Evolutionary conservation across 1,140 invertebrate genomes (phyloP).

Genomic region (Drosophila elegans): DNA sequence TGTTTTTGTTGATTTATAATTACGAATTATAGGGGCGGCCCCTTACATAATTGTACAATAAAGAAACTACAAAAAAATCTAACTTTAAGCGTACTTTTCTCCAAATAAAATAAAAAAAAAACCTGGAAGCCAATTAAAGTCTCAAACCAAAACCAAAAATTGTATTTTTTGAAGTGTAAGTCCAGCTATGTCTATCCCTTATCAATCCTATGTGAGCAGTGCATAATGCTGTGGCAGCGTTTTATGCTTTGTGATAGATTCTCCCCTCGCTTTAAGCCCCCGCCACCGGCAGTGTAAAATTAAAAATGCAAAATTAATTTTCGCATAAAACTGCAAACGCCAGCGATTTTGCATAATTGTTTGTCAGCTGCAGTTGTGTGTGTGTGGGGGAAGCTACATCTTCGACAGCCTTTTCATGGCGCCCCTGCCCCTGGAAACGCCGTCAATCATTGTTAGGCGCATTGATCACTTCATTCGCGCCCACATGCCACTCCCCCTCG

Average conservation of each 20-base stretch:
- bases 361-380: constrained; percentile 61
- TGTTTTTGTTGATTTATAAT: no score
- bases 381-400: constrained; percentile 6
- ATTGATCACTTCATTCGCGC: constrained; percentile 70
- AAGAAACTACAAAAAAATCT: no score
- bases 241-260: constrained; percentile 8
- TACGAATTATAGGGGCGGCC: no score
- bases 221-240: constrained; percentile 35
- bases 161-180: not conserved
- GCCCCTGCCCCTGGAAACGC: constrained; percentile 42
- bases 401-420: constrained; percentile 26
- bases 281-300: constrained; percentile 47
- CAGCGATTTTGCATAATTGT: constrained; percentile 83
- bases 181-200: constrained; percentile 35
- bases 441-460: constrained; percentile 81
- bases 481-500: constrained; percentile 12
- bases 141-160: no score
- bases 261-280: constrained; percentile 11
- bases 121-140: no score
- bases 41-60: no score
- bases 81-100: no score
- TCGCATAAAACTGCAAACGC: constrained; percentile 71
- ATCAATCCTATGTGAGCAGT: constrained; percentile 70
- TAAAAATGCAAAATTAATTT: constrained; percentile 84
- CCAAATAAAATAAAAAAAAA: no score